Evolutionary conservation across 2,888 invertebrate genomes (phyloP).

Genomic region (Cecidostiba fungosa): DNA sequence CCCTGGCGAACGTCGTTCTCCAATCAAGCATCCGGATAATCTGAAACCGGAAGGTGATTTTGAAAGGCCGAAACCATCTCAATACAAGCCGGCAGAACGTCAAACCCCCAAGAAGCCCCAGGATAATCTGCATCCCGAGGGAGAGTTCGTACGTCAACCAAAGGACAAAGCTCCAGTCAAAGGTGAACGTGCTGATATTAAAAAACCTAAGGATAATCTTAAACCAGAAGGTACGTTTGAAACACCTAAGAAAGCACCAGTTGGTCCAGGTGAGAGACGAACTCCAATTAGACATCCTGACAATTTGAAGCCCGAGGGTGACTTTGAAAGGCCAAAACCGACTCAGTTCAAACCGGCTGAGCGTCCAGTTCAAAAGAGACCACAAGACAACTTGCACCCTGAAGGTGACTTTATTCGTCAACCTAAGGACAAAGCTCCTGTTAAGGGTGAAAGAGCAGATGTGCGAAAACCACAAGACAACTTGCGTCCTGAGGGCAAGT

Average conservation of each 20-base stretch:
- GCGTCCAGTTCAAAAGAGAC: conserved; percentile 74
- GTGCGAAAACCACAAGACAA: conserved; percentile 75
- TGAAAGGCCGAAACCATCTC: conserved; percentile 79
- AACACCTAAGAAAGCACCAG: conserved; percentile 75
- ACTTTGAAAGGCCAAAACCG: conserved; percentile 78
- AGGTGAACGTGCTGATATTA: conserved; percentile 81
- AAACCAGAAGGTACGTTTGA: conserved; percentile 67
- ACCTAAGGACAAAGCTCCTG: conserved; percentile 74
- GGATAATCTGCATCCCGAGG: conserved; percentile 79
- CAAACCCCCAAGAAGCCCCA: conserved; percentile 78
- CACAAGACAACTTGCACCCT: conserved; percentile 79
- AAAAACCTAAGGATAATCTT: conserved; percentile 81
- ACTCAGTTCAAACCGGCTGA: conserved; percentile 77
- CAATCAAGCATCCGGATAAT: conserved; percentile 80
- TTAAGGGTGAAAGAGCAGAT: conserved; percentile 76
- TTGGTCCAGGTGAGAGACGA: conserved; percentile 81
- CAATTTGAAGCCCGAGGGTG: conserved; percentile 78
- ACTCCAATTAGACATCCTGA: conserved; percentile 81
- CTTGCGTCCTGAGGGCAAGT: conserved; percentile 71
- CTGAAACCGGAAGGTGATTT: conserved; percentile 82
- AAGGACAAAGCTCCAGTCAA: conserved; percentile 79
- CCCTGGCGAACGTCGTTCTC: conserved; percentile 79
- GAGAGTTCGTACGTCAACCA: conserved; percentile 82
- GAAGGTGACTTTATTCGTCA: conserved; percentile 80
- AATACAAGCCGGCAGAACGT: conserved; percentile 80